Base-by-base conservation (phyloP, 2,797 vertebrate species). In the Catharus ustulatus region DNA sequence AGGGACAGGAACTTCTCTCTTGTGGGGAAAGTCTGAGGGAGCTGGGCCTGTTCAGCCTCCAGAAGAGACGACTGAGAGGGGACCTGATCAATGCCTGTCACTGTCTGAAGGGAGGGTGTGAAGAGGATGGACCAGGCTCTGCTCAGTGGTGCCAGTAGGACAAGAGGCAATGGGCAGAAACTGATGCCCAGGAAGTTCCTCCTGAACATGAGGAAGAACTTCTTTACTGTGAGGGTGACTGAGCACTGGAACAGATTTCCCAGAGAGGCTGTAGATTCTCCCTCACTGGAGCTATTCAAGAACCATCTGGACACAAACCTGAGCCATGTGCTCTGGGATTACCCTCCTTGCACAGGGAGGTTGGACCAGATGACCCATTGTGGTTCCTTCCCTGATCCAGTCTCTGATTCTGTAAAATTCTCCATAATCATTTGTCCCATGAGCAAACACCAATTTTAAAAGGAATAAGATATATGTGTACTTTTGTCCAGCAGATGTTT, bases 81-180 rank as follows among this genome's bases (percentile, higher is more conserved):
- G 23, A 26, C 48, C 14, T 48, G 48, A 48, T 26, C 46, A 48
- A 48, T 48, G 46, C 24, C 23, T 48, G 46, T 26, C 46, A 15
- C 23, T 24, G 6, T 24, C 46, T 26, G 46, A 48, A 48, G 46
- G 46, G 46, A 48, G 13, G 46, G 46, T 54, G 30, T 32, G 30
- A 32, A 54, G 78, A 51, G 20, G 11, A 45, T 19, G 15, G 17
- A 15, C 10, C 7, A 46, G 38, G 21, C 13, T 23, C 21, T 22
- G 5, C 36, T n/a, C 0, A 0, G 36, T 11, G 3, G 6, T 21
- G 29, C 24, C 17, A 71, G 14, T 5, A 8, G 38, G 14, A 45
- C 7, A 52, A 34, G 45, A 64, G 29, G 24, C 5, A 10, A 26
- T 1, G 5, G 16, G 1, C 6, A 27, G 45, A 58, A 77, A 51